Percentiles rank a stretch among this genome's conserved stretches.
Evolutionary conservation across 2,797 vertebrate species (phyloP).

Genomic region (Anableps anableps): DNA sequence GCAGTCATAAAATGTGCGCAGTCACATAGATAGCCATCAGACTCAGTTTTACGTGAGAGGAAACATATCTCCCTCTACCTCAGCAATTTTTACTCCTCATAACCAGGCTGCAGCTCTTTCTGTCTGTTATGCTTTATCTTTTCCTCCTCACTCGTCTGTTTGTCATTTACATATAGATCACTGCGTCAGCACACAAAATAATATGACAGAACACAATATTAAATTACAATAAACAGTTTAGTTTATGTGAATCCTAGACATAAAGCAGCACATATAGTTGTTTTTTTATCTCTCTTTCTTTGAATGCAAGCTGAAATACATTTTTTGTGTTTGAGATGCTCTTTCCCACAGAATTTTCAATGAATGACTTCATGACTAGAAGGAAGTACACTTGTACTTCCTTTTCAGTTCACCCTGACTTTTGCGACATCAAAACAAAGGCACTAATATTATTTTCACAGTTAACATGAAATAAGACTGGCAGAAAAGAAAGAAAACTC

Average conservation of each 20-base stretch:
- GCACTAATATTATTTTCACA: neutral
- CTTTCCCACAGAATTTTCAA: neutral
- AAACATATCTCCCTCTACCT: constrained; percentile 59
- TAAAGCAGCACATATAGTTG: neutral
- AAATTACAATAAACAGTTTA: neutral
- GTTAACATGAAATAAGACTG: neutral
- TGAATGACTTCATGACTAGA: neutral
- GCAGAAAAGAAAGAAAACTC: neutral
- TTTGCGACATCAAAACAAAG: neutral
- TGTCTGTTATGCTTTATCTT: neutral
- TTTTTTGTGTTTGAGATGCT: neutral
- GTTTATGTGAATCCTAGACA: neutral
- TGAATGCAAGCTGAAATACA: neutral
- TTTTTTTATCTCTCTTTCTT: neutral
- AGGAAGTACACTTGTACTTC: neutral
- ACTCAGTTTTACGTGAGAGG: constrained; percentile 42
- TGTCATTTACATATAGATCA: constrained; percentile 35
- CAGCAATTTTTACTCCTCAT: constrained; percentile 44
- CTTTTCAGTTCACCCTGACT: neutral
- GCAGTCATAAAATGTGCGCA: constrained; percentile 68
- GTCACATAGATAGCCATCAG: constrained; percentile 69
- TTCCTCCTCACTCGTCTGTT: constrained; percentile 10
- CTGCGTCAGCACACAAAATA: constrained; percentile 7
- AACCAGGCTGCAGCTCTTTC: constrained; percentile 23
- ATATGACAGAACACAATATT: neutral